A percentile compares a stretch with the other conserved stretches of the same genome.
phyloP scores from a whole-genome alignment of 2,888 invertebrate species.

The Apodemia duryi region DNA sequence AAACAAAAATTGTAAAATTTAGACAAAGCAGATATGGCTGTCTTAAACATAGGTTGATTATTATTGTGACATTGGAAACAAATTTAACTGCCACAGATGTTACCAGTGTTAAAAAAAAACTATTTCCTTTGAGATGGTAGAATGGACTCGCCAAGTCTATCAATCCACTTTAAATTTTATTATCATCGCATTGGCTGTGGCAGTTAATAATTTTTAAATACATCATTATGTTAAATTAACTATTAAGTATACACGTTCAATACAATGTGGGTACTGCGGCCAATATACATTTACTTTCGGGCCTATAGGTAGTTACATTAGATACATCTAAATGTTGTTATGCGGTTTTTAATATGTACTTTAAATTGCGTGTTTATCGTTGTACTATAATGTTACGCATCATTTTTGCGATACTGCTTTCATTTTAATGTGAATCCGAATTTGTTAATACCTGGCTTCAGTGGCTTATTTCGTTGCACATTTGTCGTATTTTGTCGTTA shows the following conservation, averaged over 20 bases:
- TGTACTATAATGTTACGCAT: background rate
- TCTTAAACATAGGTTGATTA: no score
- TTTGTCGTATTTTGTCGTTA: conserved; percentile 3
- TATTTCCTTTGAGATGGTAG: no score
- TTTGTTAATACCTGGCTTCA: conserved; percentile 1
- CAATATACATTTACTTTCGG: background rate
- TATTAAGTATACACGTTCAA: background rate
- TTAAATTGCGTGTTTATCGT: conserved; percentile 12
- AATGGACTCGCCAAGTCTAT: no score
- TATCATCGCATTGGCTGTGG: no score
- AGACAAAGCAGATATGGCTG: no score
- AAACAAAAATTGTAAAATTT: no score
- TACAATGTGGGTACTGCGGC: background rate
- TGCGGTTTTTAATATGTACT: conserved; percentile 7
- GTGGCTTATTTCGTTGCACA: conserved; percentile 10
- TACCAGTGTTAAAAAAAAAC: no score
- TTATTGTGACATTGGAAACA: no score
- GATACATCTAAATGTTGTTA: conserved; percentile 14
- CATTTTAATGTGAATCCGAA: background rate
- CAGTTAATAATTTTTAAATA: no score
- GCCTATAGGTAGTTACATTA: conserved; percentile 12
- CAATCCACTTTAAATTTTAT: no score
- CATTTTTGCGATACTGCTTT: conserved; percentile 3
- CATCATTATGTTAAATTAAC: background rate
- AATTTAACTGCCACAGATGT: no score